Percentiles rank a stretch among this genome's conserved stretches.
Evolutionary conservation across 2,888 invertebrate species (phyloP).

Genomic region (Smittia aterrima): DNA sequence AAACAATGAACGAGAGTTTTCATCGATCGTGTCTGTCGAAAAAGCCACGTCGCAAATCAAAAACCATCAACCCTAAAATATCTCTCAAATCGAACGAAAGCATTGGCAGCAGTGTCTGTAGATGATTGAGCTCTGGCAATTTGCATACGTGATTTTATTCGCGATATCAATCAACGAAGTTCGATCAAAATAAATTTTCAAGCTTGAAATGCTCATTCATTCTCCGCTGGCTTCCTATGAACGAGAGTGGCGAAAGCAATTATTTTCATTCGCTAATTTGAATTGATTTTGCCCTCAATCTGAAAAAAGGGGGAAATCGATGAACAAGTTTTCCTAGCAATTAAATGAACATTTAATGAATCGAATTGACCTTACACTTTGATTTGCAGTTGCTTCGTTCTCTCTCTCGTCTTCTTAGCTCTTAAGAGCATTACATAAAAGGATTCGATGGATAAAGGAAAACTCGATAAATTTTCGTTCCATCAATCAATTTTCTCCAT

Average conservation of each 20-base stretch:
- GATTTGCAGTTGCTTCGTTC: no score
- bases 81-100: no score
- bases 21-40: neutral
- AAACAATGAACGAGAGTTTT: no score
- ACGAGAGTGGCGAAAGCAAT: slow-evolving; percentile 5
- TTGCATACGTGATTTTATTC: neutral
- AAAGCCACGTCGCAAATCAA: no score
- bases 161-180: neutral
- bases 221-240: neutral
- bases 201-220: neutral
- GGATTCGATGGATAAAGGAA: neutral
- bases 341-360: slow-evolving; percentile 9
- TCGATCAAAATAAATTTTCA: neutral
- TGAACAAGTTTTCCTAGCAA: neutral
- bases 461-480: neutral
- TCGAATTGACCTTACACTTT: neutral
- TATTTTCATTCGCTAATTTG: slow-evolving; percentile 12
- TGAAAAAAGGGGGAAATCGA: slow-evolving; percentile 6
- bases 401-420: neutral
- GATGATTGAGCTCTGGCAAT: neutral
- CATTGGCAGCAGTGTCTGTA: neutral
- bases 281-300: slow-evolving; percentile 14
- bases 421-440: neutral
- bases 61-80: no score
- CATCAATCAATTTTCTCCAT: slow-evolving; percentile 13